phyloP scores from a whole-genome alignment of 2,888 invertebrate species.

The Alcis repandata region DNA sequence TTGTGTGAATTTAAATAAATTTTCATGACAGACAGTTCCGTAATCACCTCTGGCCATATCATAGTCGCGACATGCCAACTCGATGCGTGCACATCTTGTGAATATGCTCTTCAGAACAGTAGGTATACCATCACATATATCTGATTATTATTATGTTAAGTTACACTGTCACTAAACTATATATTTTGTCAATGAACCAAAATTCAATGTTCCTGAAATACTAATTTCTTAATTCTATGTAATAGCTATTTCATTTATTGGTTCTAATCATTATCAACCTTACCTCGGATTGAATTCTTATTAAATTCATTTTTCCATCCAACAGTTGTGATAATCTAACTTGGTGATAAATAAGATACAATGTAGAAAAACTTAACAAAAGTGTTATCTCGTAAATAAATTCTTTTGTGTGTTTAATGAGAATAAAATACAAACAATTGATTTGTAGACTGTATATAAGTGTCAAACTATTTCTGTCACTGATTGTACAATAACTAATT shows the following conservation, averaged over 20 bases:
- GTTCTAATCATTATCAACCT: background rate
- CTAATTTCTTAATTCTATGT: constrained; percentile 2
- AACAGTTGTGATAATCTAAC: background rate
- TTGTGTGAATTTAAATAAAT: constrained; percentile 87
- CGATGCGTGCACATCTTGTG: constrained; percentile 61
- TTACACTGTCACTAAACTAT: background rate
- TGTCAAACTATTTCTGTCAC: no score
- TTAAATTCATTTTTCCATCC: background rate
- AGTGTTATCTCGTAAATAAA: background rate
- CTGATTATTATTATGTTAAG: background rate
- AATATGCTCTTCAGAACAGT: constrained; percentile 55
- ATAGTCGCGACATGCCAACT: constrained; percentile 78
- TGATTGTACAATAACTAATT: no score
- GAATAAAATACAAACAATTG: background rate
- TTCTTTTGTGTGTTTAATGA: background rate
- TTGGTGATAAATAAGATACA: background rate
- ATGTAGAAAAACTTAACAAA: background rate
- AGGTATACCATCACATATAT: constrained; percentile 42
- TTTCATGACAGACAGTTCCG: constrained; percentile 87
- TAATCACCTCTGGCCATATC: constrained; percentile 82
- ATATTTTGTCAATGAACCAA: background rate
- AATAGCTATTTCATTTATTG: constrained; percentile 2
- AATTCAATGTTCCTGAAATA: constrained; percentile 5
- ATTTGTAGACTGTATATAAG: no score
- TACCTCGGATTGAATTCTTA: background rate